These are phyloP conservation scores for Drosophila algonquin DNA, from an alignment of 2,888 invertebrate species.

Conservation along the genomic window DNA sequence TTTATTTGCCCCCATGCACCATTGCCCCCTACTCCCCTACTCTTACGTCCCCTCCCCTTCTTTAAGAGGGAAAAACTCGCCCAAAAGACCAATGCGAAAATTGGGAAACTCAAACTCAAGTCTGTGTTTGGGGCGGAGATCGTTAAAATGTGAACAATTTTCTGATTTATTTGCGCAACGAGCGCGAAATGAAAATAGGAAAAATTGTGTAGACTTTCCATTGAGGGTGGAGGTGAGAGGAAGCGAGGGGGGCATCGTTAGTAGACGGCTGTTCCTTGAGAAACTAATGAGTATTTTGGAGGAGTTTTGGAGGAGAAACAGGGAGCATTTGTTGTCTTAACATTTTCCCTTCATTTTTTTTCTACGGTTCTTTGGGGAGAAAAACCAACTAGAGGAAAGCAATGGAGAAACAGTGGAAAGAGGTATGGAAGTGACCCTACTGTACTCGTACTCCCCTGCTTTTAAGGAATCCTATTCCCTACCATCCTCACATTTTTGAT, in stretches of 20 bases:
- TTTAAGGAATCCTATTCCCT: slow-evolving; percentile 15
- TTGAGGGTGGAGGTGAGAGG: slow-evolving; percentile 21
- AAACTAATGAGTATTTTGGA: slow-evolving; percentile 52
- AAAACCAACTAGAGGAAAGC: slow-evolving; percentile 12
- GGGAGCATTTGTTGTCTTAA: neutral
- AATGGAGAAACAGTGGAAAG: slow-evolving; percentile 22
- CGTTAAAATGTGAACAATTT: slow-evolving; percentile 61
- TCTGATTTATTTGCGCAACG: slow-evolving; percentile 72
- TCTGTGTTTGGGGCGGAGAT: slow-evolving; percentile 9
- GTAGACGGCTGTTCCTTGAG: slow-evolving; percentile 46
- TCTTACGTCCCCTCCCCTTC: no score
- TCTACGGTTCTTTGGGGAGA: slow-evolving; percentile 12
- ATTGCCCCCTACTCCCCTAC: no score
- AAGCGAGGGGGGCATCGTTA: slow-evolving; percentile 16
- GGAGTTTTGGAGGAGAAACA: slow-evolving; percentile 2
- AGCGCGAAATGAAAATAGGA: slow-evolving; percentile 61
- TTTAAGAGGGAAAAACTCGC: neutral
- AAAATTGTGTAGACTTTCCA: slow-evolving; percentile 76
- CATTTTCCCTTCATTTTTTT: slow-evolving; percentile 18
- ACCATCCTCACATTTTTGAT: neutral
- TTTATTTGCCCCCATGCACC: slow-evolving; percentile 56
- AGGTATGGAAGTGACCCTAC: slow-evolving; percentile 16
- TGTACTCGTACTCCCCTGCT: slow-evolving; percentile 19
- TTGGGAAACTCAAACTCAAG: neutral
- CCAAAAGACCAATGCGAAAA: slow-evolving; percentile 67